A percentile compares a stretch with the other conserved stretches of the same genome.
These are phyloP conservation scores for Prionace glauca DNA, from an alignment of 2,797 vertebrate species.

Conservation along the genomic window DNA sequence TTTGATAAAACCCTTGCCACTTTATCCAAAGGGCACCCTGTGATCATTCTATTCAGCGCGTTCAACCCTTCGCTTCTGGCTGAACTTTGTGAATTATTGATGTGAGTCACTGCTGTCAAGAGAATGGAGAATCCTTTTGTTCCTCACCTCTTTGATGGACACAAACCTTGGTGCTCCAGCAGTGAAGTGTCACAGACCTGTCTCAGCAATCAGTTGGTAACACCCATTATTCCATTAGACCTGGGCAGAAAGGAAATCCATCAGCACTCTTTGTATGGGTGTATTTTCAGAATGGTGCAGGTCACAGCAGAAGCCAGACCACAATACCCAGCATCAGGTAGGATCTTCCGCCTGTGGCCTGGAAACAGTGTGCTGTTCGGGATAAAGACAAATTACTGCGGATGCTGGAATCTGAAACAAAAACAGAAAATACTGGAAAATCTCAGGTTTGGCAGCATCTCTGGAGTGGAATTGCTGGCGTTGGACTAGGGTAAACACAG, in stretches of 20 bases:
- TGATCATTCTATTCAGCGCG: not conserved
- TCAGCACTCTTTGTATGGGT: not conserved
- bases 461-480: too few relatives aligned
- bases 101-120: not conserved
- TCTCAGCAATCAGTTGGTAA: not conserved
- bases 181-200: not conserved
- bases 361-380: not conserved
- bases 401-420: too few relatives aligned
- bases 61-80: not conserved
- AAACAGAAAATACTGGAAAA: too few relatives aligned
- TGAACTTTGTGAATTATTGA: slow-evolving; percentile 34
- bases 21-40: not conserved
- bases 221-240: not conserved
- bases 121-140: not conserved
- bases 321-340: not conserved
- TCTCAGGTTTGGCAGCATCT: too few relatives aligned
- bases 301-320: not conserved
- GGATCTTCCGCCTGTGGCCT: not conserved
- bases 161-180: not conserved
- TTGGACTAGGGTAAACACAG: too few relatives aligned
- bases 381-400: not conserved
- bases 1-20: not conserved
- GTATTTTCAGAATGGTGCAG: not conserved
- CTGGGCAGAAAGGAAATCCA: not conserved
- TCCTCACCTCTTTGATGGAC: not conserved